Evolutionary conservation across 2,797 vertebrate species (phyloP).

Genomic region (Leptoclinus maculatus): DNA sequence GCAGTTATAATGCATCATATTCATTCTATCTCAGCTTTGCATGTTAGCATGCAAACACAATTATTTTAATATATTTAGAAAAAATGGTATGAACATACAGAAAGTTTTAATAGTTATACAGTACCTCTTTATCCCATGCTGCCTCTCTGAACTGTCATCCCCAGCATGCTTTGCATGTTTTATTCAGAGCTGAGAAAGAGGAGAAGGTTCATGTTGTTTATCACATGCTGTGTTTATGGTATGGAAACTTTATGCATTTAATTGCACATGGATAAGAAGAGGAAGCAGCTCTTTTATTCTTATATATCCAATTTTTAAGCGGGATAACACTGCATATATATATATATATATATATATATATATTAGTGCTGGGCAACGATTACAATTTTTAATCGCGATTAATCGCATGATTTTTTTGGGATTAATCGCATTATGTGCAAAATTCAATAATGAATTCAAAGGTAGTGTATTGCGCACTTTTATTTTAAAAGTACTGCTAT

Average conservation of each 20-base stretch:
- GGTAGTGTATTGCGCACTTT: too few relatives aligned
- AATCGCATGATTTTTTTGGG: too few relatives aligned
- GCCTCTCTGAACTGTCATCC: conserved; percentile 24
- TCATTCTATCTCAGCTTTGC: background rate
- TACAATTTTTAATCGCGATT: too few relatives aligned
- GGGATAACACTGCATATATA: too few relatives aligned
- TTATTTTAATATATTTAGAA: background rate
- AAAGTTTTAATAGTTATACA: conserved; percentile 11
- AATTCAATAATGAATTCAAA: too few relatives aligned
- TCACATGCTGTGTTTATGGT: background rate
- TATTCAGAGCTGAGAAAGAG: conserved; percentile 42
- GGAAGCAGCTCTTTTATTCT: background rate
- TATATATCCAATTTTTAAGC: too few relatives aligned
- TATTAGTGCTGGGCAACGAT: too few relatives aligned
- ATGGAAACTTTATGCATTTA: background rate
- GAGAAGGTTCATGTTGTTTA: conserved; percentile 1
- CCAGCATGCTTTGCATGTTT: conserved; percentile 55
- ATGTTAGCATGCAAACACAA: background rate
- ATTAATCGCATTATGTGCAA: too few relatives aligned
- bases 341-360: too few relatives aligned
- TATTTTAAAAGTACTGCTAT: too few relatives aligned
- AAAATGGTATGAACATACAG: background rate
- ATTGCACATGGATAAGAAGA: background rate
- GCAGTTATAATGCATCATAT: background rate
- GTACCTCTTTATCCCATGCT: background rate